phyloP scores from a whole-genome alignment of 1,140 invertebrate species.

The Drosophila littoralis region DNA sequence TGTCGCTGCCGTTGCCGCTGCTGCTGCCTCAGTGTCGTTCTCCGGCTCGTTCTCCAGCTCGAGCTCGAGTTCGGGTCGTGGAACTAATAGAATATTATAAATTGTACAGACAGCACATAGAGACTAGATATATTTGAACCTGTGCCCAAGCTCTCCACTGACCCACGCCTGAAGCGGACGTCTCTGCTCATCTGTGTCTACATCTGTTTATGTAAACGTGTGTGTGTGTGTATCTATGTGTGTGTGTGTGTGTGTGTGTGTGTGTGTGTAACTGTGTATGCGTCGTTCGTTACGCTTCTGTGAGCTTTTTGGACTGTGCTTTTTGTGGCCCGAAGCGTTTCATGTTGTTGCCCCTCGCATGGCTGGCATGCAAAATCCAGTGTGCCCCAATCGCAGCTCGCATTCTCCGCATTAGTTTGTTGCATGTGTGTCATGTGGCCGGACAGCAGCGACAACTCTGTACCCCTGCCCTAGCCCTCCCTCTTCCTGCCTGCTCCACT shows the following conservation, averaged over 20 bases:
- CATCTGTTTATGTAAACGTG: conserved; percentile 1
- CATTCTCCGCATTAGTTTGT: conserved; percentile 43
- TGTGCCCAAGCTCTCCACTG: conserved; percentile 56
- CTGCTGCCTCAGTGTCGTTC: conserved; percentile 25
- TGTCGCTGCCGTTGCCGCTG: conserved; percentile 15
- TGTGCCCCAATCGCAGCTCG: not conserved
- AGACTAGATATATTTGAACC: conserved; percentile 44
- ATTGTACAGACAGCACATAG: conserved; percentile 57
- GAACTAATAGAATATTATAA: conserved; percentile 83
- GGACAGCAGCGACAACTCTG: conserved; percentile 1
- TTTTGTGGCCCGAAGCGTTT: conserved; percentile 67
- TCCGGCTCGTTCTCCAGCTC: conserved; percentile 37
- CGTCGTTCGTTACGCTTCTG: conserved; percentile 73
- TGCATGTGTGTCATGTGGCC: conserved; percentile 53
- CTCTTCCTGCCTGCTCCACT: conserved; percentile 58
- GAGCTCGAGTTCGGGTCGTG: conserved; percentile 66
- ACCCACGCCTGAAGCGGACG: conserved; percentile 66
- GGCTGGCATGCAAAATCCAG: conserved; percentile 51
- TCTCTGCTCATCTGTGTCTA: conserved; percentile 42
- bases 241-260: not conserved
- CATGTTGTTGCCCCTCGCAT: conserved; percentile 54
- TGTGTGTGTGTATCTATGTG: not conserved
- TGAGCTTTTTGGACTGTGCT: conserved; percentile 77
- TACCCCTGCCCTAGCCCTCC: not conserved
- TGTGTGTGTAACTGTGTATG: conserved; percentile 22